Base-by-base conservation (phyloP, 2,797 vertebrate genomes). In the Corythornis leucogaster region DNA sequence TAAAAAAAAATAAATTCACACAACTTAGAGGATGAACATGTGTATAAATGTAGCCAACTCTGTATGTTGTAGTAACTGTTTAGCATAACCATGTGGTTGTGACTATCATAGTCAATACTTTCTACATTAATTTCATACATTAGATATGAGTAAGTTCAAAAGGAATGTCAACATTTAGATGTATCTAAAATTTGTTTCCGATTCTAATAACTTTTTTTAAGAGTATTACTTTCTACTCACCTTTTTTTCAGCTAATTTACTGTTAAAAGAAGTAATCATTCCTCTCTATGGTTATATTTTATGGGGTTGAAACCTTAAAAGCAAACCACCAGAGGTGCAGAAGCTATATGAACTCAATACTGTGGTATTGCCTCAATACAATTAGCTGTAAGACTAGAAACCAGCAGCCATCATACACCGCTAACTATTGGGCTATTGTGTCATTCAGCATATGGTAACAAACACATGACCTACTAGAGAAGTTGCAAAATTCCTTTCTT, bases 401-500 rank as follows among this genome's bases (percentile, higher is more conserved):
- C 18, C 22, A 78, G 20, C 12, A 78, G 20, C 11, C 0, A 3
- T 74, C 77, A 83, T 51, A 42, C 40, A 25, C 18, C 12, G 20
- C 50, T 75, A 64, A 66, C 42, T 17, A 5, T 21, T 2, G 0
- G 50, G 31, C 6, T 64, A 46, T 21, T 10, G 7, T 64, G 35
- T 75, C 69, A 67, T 33, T 51, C 46, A 87, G 35, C 25, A 26
- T 24, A 35, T 1, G 17, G 42, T 33, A 88, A 64, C 54, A 89
- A 89, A 64, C 13, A 31, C 30, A 61, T 71, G 42, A 62, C 43
- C n/a, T 75, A 33, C 30, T 31, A 75, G 83, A 63, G 12, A 70
- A 63, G 9, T 83, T 91, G 43, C 66, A 89, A 90, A 84, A 85
- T 43, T 38, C 51, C 24, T 85, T 77, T 87, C 20, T 64, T 79